Percentiles rank a stretch among this genome's conserved stretches.
Conservation (phyloP, 2,888 invertebrate genomes). For the Chloroclysta siterata region DNA sequence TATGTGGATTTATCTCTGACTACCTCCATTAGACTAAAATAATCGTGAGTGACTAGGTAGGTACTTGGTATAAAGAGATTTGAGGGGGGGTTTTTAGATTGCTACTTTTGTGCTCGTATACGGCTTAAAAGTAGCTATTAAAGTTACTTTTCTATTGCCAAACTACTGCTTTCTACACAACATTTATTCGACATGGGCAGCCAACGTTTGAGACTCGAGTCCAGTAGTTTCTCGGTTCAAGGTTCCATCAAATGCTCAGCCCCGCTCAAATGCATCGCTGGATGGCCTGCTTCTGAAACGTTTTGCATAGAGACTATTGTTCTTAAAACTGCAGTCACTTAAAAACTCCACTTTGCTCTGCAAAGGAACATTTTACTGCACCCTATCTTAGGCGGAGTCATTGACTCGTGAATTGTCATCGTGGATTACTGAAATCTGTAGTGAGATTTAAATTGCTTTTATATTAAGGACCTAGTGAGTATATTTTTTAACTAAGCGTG, state of each 20-base stretch:
- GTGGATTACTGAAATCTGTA: constrained; percentile 33
- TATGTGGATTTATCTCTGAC: too few species aligned
- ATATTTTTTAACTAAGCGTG: too few species aligned
- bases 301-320: constrained; percentile 68
- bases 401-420: constrained; percentile 52
- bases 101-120: too few species aligned
- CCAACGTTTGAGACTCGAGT: background rate
- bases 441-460: constrained; percentile 7
- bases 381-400: constrained; percentile 46
- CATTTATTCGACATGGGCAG: too few species aligned
- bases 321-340: constrained; percentile 72
- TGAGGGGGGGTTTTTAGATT: too few species aligned
- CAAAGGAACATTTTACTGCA: constrained; percentile 71
- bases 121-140: too few species aligned
- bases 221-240: constrained; percentile 2
- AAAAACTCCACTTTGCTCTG: constrained; percentile 68
- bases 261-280: constrained; percentile 62
- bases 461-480: background rate
- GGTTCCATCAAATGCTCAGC: constrained; percentile 30
- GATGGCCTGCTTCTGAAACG: constrained; percentile 69
- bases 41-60: too few species aligned
- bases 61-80: too few species aligned
- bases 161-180: too few species aligned
- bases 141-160: too few species aligned
- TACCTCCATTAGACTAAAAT: too few species aligned